These are phyloP conservation scores for Steromphala cineraria DNA, from an alignment of 2,888 invertebrate genomes.

Conservation along the genomic window DNA sequence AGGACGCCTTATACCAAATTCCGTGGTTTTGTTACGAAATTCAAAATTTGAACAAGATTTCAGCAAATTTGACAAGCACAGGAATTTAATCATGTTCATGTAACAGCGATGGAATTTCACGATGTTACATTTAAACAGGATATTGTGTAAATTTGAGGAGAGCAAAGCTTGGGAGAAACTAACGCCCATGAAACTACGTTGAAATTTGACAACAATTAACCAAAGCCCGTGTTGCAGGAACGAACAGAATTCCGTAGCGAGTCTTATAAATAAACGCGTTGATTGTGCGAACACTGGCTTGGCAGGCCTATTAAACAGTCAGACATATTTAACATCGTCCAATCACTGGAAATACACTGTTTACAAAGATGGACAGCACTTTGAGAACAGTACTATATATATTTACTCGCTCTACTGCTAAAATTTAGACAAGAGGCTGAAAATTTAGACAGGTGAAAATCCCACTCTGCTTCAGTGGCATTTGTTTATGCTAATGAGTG, in stretches of 20 bases:
- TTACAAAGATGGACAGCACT: not conserved
- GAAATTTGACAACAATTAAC: constrained; percentile 8
- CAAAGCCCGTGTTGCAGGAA: not conserved
- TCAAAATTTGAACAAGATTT: not conserved
- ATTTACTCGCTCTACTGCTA: not conserved
- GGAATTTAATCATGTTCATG: constrained; percentile 2
- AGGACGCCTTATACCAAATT: not conserved
- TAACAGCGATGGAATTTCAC: not conserved
- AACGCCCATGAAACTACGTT: not conserved
- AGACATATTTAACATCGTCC: not conserved
- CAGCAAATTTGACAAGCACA: not conserved
- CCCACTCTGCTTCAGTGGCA: constrained; percentile 3
- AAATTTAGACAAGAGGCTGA: not conserved
- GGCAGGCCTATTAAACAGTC: not conserved
- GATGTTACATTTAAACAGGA: not conserved
- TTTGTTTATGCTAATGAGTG: constrained; percentile 26
- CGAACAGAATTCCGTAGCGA: not conserved
- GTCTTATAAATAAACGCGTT: not conserved
- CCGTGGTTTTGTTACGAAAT: not conserved
- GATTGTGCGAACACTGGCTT: not conserved
- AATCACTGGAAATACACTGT: not conserved
- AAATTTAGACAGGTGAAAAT: constrained; percentile 20
- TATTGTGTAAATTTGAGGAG: not conserved
- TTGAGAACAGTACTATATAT: not conserved
- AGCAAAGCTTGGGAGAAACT: not conserved